Base-by-base conservation (phyloP, 2,888 invertebrate species). In the Drosophila koepferae region DNA sequence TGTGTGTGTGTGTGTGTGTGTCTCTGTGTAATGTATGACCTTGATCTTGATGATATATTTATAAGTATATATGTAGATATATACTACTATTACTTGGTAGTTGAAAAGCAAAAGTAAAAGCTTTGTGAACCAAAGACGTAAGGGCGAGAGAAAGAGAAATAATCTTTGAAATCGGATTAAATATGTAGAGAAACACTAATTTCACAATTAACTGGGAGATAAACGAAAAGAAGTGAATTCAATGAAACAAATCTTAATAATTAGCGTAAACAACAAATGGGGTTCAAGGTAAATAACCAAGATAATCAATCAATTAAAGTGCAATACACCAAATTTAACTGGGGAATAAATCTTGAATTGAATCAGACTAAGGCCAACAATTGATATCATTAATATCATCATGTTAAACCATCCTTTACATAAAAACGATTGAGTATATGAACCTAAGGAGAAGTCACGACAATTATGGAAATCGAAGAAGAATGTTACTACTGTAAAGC, bases 21-120 rank as follows among this genome's bases (percentile, higher is more conserved):
- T 23, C 23, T 23, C 23, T 12, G 41, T 31, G 28, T 23, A n/a
- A 14, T 31, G 48, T 23, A 28, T 63, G 54, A 54, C 76, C 76
- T 75, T 76, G 76, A 76, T 76, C 76, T 75, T 76, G 62, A 16
- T 23, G 7, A 46, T 46, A 23, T 46, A 62, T 72, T 60, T 60
- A 16, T 16, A 28, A 31, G 2, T 38, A 46, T 14, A 23, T 49
- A 31, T 23, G 14, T 4, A 48, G 14, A 56, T 43, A 38, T 43
- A 44, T 53, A 56, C 28, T n/a, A 43, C 18, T 36, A 18, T 31
- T 49, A 48, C 34, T 23, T 31, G 12, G 23, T 38, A 16, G 44
- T 31, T 28, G 43, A 28, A 44, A 41, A 34, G 54, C 41, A 46
- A 53, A 51, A 58, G 36, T 43, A 28, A 55, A 65, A 43, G 23